Evolutionary conservation across 2,113 vertebrate species (phyloP), one percentile per base, ranked within the genome.

Genomic region (Hydrolagus affinis): DNA sequence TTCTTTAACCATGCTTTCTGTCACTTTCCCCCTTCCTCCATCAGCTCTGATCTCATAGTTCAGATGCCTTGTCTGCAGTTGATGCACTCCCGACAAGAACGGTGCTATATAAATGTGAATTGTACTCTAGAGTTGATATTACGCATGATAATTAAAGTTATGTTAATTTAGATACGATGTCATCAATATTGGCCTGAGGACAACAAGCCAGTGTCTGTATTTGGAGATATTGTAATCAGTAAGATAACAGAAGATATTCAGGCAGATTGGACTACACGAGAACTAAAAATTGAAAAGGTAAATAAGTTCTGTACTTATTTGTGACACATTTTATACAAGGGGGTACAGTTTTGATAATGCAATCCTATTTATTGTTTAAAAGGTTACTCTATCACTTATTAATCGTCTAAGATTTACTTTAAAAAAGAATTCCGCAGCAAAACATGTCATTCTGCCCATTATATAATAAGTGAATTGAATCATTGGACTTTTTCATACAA

Each of bases 151-250:
- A 10, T 23, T 62, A 8, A 28, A 10, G 28, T 28, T 64, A 30
- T 87, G 28, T 91, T 70, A 71, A 88, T 94, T 86, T 92, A 99
- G 98, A 96, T 96, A 90, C 94, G 97, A 87, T 99, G 98, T 90
- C 97, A 99, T 91, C 97, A 98, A 85, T 99, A 99, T 85, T 99
- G 98, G 98, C 98, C 97, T 70, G 98, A 98, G 89, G 98, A 99
- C 90, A 97, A 97, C 90, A 99, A 98, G 90, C 98, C 97, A 1
- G 96, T 99, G 86, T 96, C 97, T 1, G 96, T 99, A 87, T 99
- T 99, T 90, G 96, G 97, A 87, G 97, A 99, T 90, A 98, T 99
- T 89, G 94, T 98, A 86, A 97, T 99, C 87, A 98, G 97, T 85
- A 99, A 99, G 90, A 90, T 98, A 88, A 92, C 95, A 86, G 97